phyloP scores from a whole-genome alignment of 2,888 invertebrate species.

The Leptopilina syphax region DNA sequence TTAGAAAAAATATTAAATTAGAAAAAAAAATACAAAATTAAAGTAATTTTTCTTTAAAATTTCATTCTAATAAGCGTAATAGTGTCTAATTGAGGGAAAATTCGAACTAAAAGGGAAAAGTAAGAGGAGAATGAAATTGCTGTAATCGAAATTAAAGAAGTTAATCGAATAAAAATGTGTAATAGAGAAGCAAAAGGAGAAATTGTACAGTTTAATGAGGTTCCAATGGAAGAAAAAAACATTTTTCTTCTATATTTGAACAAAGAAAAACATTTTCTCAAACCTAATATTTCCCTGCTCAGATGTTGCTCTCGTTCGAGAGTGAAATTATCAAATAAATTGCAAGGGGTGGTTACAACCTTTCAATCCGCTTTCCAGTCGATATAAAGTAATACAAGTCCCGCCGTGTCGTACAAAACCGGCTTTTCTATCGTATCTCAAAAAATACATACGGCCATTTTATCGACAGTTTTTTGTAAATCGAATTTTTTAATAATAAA shows the following conservation, averaged over 20 bases:
- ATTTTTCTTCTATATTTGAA: constrained; percentile 29
- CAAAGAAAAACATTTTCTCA: constrained; percentile 25
- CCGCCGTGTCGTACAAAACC: neutral
- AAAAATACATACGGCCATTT: constrained; percentile 13
- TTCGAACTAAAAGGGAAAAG: too few species aligned
- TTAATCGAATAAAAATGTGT: constrained; percentile 16
- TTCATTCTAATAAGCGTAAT: neutral
- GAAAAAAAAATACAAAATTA: too few species aligned
- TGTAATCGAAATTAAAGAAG: neutral
- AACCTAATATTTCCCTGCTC: constrained; percentile 29
- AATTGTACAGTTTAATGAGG: neutral
- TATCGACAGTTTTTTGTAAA: neutral
- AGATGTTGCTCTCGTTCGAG: constrained; percentile 25
- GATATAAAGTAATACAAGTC: constrained; percentile 34
- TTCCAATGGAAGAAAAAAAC: constrained; percentile 1
- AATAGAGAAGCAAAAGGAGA: constrained; percentile 6
- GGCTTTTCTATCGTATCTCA: constrained; percentile 11
- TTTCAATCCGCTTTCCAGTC: constrained; percentile 39
- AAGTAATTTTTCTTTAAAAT: too few species aligned
- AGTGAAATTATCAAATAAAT: constrained; percentile 38
- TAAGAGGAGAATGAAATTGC: neutral
- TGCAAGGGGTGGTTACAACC: constrained; percentile 35
- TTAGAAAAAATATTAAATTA: too few species aligned
- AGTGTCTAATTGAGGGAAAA: neutral
- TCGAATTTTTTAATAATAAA: neutral